A percentile compares a stretch with the other conserved stretches of the same genome.
phyloP scores from a whole-genome alignment of 2,113 vertebrate species.

The Phasianus colchicus region DNA sequence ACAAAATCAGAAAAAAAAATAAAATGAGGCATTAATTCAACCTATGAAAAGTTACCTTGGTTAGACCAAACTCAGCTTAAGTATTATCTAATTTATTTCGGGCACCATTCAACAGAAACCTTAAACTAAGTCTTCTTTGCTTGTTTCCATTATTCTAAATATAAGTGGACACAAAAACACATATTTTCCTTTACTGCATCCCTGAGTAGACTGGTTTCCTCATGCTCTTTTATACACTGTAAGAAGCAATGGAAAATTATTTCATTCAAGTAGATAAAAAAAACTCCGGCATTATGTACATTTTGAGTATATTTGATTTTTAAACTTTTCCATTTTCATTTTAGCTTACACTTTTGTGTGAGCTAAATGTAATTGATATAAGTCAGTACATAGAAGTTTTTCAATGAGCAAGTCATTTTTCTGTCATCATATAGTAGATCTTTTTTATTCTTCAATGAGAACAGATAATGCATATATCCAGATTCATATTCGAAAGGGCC shows the following conservation, averaged over 20 bases:
- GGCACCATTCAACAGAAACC: neutral
- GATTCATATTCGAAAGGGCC: neutral
- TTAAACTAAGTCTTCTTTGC: neutral
- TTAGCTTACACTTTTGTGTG: neutral
- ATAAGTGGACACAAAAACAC: neutral
- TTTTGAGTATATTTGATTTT: neutral
- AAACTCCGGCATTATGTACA: neutral
- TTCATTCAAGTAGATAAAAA: neutral
- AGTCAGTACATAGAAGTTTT: neutral
- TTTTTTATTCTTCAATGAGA: neutral
- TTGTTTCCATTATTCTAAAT: neutral
- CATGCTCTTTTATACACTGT: neutral
- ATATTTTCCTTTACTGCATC: neutral
- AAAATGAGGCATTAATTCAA: neutral
- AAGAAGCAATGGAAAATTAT: neutral
- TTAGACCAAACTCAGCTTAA: neutral
- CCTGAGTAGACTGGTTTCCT: neutral
- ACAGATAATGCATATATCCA: neutral
- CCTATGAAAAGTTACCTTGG: neutral
- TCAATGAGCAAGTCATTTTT: neutral
- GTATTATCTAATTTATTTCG: neutral
- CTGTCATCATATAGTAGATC: neutral
- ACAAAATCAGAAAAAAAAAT: neutral
- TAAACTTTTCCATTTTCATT: neutral
- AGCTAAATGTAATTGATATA: neutral